phyloP scores from a whole-genome alignment of 2,797 vertebrate genomes.

The Erpetoichthys calabaricus region DNA sequence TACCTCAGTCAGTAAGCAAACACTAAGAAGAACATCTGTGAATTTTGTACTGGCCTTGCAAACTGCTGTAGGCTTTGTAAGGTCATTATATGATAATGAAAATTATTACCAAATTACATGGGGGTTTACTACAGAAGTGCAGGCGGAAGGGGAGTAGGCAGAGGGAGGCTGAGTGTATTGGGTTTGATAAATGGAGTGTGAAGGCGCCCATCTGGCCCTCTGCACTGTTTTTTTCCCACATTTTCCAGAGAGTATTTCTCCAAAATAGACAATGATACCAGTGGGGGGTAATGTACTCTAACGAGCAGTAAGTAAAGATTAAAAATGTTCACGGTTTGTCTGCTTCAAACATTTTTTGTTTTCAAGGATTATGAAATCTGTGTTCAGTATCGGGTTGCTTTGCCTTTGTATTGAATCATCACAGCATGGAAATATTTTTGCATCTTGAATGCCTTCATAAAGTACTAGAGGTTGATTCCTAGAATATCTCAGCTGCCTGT shows the following conservation, averaged over 20 bases:
- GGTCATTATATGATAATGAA: slow-evolving; percentile 97
- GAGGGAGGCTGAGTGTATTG: slow-evolving; percentile 57
- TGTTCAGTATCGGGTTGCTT: too few relatives aligned
- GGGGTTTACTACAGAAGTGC: slow-evolving; percentile 85
- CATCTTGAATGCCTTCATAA: too few relatives aligned
- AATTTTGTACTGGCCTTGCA: slow-evolving; percentile 63
- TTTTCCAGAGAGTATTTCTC: background rate
- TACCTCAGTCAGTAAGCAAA: slow-evolving; percentile 50
- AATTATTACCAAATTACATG: slow-evolving; percentile 98
- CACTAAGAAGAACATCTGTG: slow-evolving; percentile 71
- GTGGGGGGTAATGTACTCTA: background rate
- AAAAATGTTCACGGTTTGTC: slow-evolving; percentile 3
- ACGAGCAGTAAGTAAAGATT: background rate
- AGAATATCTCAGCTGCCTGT: too few relatives aligned
- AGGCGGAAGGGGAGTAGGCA: slow-evolving; percentile 48
- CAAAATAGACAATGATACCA: background rate
- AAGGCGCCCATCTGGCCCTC: slow-evolving; percentile 95
- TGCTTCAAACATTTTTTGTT: too few relatives aligned
- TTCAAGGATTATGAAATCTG: too few relatives aligned
- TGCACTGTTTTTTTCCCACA: slow-evolving; percentile 50
- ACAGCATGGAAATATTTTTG: too few relatives aligned
- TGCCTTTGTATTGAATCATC: too few relatives aligned
- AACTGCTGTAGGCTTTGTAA: slow-evolving; percentile 71
- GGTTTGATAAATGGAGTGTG: slow-evolving; percentile 98
- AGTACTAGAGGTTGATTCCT: too few relatives aligned